These are phyloP conservation scores for Engystomops pustulosus DNA, from an alignment of 2,113 vertebrate genomes.

Conservation along the genomic window DNA sequence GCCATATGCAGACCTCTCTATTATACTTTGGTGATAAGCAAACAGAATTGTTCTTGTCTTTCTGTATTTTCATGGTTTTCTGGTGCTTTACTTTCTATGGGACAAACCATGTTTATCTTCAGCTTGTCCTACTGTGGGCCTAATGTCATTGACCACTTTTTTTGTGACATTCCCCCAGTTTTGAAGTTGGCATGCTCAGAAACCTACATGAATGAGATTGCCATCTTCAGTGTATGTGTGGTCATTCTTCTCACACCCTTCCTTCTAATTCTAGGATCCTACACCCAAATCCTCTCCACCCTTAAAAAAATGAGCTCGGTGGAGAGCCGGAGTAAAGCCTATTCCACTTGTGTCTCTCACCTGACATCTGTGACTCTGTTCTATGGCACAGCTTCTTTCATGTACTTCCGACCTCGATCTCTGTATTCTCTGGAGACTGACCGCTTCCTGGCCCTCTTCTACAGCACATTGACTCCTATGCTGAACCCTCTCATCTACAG, in stretches of 20 bases:
- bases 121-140: constrained; percentile 10
- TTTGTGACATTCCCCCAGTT: constrained; percentile 42
- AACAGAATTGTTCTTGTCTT: background rate
- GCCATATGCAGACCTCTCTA: constrained; percentile 32
- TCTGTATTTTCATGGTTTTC: background rate
- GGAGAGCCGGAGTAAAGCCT: background rate
- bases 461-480: constrained; percentile 32
- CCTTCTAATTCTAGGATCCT: constrained; percentile 32
- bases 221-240: constrained; percentile 18
- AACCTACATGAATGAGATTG: constrained; percentile 1
- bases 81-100: background rate
- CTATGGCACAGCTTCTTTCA: constrained; percentile 35
- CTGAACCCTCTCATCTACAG: constrained; percentile 42
- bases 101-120: constrained; percentile 24
- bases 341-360: constrained; percentile 40
- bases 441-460: constrained; percentile 6
- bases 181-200: constrained; percentile 32
- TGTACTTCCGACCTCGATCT: constrained; percentile 29
- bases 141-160: constrained; percentile 44
- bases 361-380: constrained; percentile 2
- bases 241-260: constrained; percentile 19
- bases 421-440: background rate
- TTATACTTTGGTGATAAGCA: background rate
- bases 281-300: constrained; percentile 19
- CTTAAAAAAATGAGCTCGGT: constrained; percentile 13